Base-by-base conservation (phyloP, 2,888 invertebrate genomes). In the Lasioglossum leucozonium region DNA sequence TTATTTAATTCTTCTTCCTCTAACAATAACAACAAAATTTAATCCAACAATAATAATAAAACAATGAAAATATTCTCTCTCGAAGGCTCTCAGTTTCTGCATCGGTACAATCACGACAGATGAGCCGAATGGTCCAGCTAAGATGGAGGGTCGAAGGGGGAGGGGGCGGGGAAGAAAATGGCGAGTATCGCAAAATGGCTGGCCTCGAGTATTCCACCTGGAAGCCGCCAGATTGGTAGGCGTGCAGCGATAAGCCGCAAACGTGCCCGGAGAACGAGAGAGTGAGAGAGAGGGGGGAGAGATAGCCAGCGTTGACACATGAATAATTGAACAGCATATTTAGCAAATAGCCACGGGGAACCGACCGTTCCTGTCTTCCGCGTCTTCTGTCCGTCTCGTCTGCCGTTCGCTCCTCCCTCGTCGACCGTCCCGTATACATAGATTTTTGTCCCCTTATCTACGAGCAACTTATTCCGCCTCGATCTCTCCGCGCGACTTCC, bases 271-370 rank as follows among this genome's bases (percentile, higher is more conserved):
- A 40, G 79, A 80, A 30, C 47, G 18, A 67, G 69, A 67, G 65
- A 67, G 69, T 62, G 65, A 67, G 79, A 82, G 65, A 62, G 34
- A 34, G 34, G 2, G 34, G 81, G 77, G n/a, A n/a, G n/a, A n/a
- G n/a, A n/a, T n/a, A 71, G 77, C 77, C 77, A 82, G n/a, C 81
- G 86, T 85, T 90, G 87, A 88, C 87, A 87, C 90, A 90, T 90
- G 91, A 90, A 90, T 90, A 90, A 90, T 90, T 90, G 88, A 90
- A 89, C 89, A 89, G 86, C 84, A 87, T 91, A 90, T 90, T 91
- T 91, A 90, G 89, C 87, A 90, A 90, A 91, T 91, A 90, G 83
- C 85, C 75, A 74, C 72, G n/a, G 77, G 87, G 67, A 79, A 86
- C 82, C 69, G 79, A 77, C 78, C 81, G n/a, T 71, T 34, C 58